A percentile compares a stretch with the other conserved stretches of the same genome.
phyloP scores from a whole-genome alignment of 2,113 vertebrate species.

The Alaudala cheleensis region DNA sequence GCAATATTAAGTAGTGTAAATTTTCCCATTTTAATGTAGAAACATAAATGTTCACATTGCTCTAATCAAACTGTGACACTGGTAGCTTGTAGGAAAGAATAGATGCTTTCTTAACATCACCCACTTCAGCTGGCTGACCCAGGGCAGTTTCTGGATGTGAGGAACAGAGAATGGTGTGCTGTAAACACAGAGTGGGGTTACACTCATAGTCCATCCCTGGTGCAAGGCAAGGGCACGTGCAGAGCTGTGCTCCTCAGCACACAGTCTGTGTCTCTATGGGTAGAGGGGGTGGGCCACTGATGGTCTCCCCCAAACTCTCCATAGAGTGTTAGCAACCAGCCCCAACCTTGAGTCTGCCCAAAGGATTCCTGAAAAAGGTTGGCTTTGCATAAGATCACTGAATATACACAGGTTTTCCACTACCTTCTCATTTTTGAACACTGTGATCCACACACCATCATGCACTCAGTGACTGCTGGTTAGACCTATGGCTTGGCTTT shows the following conservation, averaged over 20 bases:
- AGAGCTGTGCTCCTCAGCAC: neutral
- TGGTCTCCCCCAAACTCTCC: neutral
- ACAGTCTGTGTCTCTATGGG: neutral
- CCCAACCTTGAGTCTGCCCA: neutral
- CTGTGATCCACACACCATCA: neutral
- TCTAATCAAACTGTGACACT: neutral
- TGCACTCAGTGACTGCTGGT: neutral
- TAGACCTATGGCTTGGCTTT: neutral
- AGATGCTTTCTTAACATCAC: neutral
- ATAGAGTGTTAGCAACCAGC: neutral
- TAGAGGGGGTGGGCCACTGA: too few relatives aligned
- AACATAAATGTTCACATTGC: neutral
- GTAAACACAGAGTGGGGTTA: neutral
- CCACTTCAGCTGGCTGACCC: neutral
- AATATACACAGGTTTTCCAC: neutral
- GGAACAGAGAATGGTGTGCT: neutral
- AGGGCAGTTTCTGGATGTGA: neutral
- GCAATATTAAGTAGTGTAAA: neutral
- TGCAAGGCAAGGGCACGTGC: fast-evolving
- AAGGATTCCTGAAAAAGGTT: neutral
- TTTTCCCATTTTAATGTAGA: neutral
- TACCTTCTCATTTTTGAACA: neutral
- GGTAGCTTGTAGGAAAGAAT: neutral
- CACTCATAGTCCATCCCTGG: neutral
- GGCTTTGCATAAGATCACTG: neutral